Evolutionary conservation across 2,113 vertebrate genomes (phyloP).

Genomic region (Toxotes jaculatrix): DNA sequence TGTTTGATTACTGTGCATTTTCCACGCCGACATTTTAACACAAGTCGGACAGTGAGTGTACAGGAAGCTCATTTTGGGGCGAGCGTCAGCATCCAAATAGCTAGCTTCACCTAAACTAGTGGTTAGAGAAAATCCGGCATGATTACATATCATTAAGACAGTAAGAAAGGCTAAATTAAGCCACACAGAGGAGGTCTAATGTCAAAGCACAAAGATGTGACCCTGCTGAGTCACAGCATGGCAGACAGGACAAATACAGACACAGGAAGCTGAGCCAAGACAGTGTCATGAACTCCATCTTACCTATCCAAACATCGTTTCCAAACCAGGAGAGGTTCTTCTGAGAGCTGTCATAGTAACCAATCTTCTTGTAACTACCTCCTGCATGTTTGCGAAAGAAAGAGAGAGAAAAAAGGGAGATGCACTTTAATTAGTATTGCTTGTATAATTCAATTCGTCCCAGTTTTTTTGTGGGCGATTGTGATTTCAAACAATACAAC

Average conservation of each 20-base stretch:
- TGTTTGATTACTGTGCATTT: constrained; percentile 31
- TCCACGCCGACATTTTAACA: constrained; percentile 39
- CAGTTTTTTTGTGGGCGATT: not conserved
- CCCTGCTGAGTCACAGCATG: constrained; percentile 30
- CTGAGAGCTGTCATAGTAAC: constrained; percentile 95
- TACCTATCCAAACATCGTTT: constrained; percentile 94
- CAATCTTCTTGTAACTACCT: constrained; percentile 93
- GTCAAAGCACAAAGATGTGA: constrained; percentile 21
- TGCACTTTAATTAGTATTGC: constrained; percentile 16
- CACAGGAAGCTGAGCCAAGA: constrained; percentile 1
- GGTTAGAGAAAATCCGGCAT: constrained; percentile 47
- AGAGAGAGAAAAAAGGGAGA: not conserved
- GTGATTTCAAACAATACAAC: not conserved
- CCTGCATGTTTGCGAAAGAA: constrained; percentile 72
- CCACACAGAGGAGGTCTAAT: constrained; percentile 15
- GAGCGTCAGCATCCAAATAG: constrained; percentile 44
- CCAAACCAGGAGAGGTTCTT: constrained; percentile 93
- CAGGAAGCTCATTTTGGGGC: constrained; percentile 19
- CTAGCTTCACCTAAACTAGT: constrained; percentile 35
- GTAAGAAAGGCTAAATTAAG: constrained; percentile 38
- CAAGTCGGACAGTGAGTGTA: constrained; percentile 9
- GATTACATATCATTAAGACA: constrained; percentile 53
- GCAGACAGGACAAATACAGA: constrained; percentile 16
- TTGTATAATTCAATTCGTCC: constrained; percentile 18
- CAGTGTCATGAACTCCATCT: constrained; percentile 56